Conservation (phyloP, 2,888 invertebrate species). For the Nyleta sp. region DNA sequence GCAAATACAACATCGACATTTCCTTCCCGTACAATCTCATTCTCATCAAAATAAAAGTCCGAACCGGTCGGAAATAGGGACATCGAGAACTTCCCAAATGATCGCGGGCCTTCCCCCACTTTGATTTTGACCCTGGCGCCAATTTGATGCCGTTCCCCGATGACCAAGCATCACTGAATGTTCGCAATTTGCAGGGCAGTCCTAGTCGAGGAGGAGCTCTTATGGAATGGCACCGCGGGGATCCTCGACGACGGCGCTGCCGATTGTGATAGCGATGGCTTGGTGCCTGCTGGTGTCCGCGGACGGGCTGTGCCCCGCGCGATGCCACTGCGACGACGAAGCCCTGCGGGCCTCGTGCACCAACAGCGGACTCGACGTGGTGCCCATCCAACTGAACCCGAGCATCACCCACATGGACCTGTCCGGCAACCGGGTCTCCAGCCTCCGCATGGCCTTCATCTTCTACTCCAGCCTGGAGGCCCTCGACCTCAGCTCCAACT, state of each 20-base stretch:
- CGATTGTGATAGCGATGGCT: conserved; percentile 81
- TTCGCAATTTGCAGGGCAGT: conserved; percentile 72
- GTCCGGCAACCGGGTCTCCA: conserved; percentile 91
- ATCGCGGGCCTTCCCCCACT: too few species aligned
- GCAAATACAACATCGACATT: too few species aligned
- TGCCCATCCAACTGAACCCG: conserved; percentile 95
- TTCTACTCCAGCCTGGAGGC: conserved; percentile 91
- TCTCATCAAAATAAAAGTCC: too few species aligned
- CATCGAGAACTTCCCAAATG: too few species aligned
- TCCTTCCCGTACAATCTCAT: too few species aligned
- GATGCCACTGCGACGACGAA: conserved; percentile 92
- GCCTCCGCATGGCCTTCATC: conserved; percentile 89
- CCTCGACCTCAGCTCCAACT: conserved; percentile 92
- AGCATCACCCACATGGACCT: conserved; percentile 92
- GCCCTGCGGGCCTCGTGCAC: conserved; percentile 90
- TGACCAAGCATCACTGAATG: too few species aligned
- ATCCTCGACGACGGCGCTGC: conserved; percentile 83
- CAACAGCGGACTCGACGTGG: conserved; percentile 90
- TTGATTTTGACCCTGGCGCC: too few species aligned
- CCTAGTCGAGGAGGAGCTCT: conserved; percentile 74
- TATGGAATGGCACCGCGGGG: conserved; percentile 84
- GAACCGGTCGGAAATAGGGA: too few species aligned
- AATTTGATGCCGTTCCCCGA: too few species aligned
- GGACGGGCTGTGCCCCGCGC: conserved; percentile 89
- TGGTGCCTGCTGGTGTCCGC: conserved; percentile 79